Conservation (phyloP, 2,113 vertebrate species). For the Lipophrys pholis region DNA sequence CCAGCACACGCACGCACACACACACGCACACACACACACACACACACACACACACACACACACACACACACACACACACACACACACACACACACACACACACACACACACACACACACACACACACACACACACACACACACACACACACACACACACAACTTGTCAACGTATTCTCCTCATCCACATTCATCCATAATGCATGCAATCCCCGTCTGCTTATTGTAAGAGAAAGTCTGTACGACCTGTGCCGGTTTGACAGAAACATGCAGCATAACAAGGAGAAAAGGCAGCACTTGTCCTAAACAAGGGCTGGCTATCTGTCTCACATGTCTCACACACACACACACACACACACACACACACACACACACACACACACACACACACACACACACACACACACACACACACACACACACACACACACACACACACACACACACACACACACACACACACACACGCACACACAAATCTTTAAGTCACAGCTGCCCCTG, state of each 20-base stretch:
- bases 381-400: not conserved
- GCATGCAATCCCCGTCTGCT: constrained; percentile 32
- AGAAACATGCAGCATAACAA: constrained; percentile 39
- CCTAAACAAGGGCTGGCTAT: constrained; percentile 24
- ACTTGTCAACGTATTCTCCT: constrained; percentile 23
- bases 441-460: not conserved
- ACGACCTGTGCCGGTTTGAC: constrained; percentile 1
- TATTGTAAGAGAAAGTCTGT: constrained; percentile 17
- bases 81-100: constrained; percentile 9
- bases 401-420: no score
- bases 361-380: no score
- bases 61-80: not conserved
- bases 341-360: not conserved
- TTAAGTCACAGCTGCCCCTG: constrained; percentile 29
- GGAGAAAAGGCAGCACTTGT: constrained; percentile 31
- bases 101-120: constrained; percentile 7
- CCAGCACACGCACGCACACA: no score
- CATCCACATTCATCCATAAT: constrained; percentile 61
- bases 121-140: constrained; percentile 7
- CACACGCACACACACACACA: no score
- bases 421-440: not conserved
- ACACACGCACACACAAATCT: not conserved
- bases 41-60: constrained; percentile 1
- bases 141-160: constrained; percentile 7
- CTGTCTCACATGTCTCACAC: not conserved